These are phyloP conservation scores for Agapornis roseicollis DNA, from an alignment of 2,113 vertebrate species.

Conservation along the genomic window DNA sequence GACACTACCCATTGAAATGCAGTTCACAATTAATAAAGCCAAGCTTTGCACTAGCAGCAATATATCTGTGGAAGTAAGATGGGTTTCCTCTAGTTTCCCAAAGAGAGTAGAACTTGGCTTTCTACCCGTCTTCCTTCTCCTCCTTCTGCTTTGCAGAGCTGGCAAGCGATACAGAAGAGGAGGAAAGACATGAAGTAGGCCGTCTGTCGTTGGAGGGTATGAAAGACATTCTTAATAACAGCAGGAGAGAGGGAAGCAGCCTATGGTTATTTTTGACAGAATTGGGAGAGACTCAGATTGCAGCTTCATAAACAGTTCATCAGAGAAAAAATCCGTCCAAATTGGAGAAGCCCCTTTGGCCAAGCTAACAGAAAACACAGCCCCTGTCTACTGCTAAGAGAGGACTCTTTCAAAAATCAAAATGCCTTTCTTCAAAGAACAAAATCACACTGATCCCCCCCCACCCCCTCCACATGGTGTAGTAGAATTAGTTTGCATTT, in stretches of 20 bases:
- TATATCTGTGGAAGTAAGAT: background rate
- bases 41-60: background rate
- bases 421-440: background rate
- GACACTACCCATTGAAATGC: background rate
- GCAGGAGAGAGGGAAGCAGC: slow-evolving; percentile 48
- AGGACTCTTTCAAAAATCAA: background rate
- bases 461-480: fast-evolving
- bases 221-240: slow-evolving; percentile 53
- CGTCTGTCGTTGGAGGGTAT: slow-evolving; percentile 58
- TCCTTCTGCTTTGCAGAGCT: slow-evolving; percentile 4
- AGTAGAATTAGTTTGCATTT: background rate
- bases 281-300: slow-evolving; percentile 22
- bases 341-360: slow-evolving; percentile 25
- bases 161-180: background rate
- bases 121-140: background rate
- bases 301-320: slow-evolving; percentile 39
- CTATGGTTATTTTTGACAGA: slow-evolving; percentile 59
- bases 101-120: background rate
- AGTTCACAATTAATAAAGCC: background rate
- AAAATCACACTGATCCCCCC: background rate
- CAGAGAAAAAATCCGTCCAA: slow-evolving; percentile 10
- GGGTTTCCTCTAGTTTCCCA: background rate
- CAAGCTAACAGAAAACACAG: background rate
- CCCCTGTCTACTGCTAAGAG: background rate
- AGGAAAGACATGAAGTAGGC: slow-evolving; percentile 50